Percentiles rank a stretch among this genome's conserved stretches.
Evolutionary conservation across 2,888 invertebrate species (phyloP).

Genomic region (Sylvicola cinctus): DNA sequence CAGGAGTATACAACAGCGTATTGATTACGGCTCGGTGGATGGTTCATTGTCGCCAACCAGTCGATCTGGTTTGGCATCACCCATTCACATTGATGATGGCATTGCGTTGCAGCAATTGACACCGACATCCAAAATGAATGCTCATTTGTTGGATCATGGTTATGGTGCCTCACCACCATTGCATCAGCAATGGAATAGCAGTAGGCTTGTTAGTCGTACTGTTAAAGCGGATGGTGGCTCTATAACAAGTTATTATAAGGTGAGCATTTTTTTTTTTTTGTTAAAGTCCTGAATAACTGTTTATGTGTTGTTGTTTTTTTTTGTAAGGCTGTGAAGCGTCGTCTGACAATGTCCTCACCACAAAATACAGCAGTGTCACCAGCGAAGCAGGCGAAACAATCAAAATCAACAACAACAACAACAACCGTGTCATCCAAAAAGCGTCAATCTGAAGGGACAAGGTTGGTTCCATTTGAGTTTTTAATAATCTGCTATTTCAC

Average conservation of each 20-base stretch:
- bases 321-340: constrained; percentile 57
- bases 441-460: constrained; percentile 18
- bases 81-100: too few species aligned
- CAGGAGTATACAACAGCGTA: too few species aligned
- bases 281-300: too few species aligned
- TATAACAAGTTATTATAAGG: constrained; percentile 25
- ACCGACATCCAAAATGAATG: constrained; percentile 31
- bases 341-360: constrained; percentile 38
- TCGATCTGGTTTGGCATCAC: too few species aligned
- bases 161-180: constrained; percentile 63
- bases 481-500: background rate
- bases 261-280: constrained; percentile 10
- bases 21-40: too few species aligned
- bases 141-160: constrained; percentile 68
- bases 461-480: constrained; percentile 2
- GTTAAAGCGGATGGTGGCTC: background rate
- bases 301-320: constrained; percentile 1
- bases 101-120: background rate
- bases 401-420: constrained; percentile 9
- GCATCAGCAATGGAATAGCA: constrained; percentile 26
- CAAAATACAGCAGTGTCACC: constrained; percentile 18
- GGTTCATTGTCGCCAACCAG: too few species aligned
- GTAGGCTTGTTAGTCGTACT: constrained; percentile 24
- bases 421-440: constrained; percentile 9
- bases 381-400: constrained; percentile 29